Evolutionary conservation across 2,113 vertebrate species (phyloP), one percentile per base, ranked within the genome.

Genomic region (Epinephelus moara): DNA sequence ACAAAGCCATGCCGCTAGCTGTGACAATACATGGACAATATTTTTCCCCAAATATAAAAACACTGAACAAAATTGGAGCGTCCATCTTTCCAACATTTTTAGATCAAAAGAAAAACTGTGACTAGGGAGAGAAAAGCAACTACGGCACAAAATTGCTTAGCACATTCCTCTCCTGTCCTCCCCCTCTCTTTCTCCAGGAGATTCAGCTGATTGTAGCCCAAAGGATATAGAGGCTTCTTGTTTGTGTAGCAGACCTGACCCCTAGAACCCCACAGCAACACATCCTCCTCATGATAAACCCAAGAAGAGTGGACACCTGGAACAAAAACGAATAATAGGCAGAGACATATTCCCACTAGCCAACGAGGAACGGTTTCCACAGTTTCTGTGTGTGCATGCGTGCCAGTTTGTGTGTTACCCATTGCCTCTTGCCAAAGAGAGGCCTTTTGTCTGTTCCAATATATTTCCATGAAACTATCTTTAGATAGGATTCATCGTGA

Each of bases 281-380:
- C 88, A 93, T 92, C 79, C 61, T 68, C 94, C 90, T 91, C 82
- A 82, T 74, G 78, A 92, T 90, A 90, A 89, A 84, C 78, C 88
- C 69, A 73, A 72, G 81, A 88, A 87, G 91, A 83, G 76, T 79
- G 76, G 64, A 82, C 87, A 88, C 84, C 88, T 89, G 75, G 67
- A 88, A 85, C 68, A 14, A 68, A 88, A 87, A 78, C 45, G 2
- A 85, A 66, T 91, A 92, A 93, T 74, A 91, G 86, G 84, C 73
- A 83, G 89, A 89, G 88, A 93, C 88, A 90, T 88, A 86, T 92
- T 89, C 87, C 91, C 88, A 86, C 81, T 77, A 84, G 93, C 89
- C 69, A 79, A 56, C 63, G 60, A 81, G 85, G 84, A 55, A 90
- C 4, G 59, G 78, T 81, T 80, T 91, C 64, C 83, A 88, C 82